Percentiles rank a stretch among this genome's conserved stretches.
Evolutionary conservation across 1,140 invertebrate genomes (phyloP).

Genomic region (Harlomillsia oculata): DNA sequence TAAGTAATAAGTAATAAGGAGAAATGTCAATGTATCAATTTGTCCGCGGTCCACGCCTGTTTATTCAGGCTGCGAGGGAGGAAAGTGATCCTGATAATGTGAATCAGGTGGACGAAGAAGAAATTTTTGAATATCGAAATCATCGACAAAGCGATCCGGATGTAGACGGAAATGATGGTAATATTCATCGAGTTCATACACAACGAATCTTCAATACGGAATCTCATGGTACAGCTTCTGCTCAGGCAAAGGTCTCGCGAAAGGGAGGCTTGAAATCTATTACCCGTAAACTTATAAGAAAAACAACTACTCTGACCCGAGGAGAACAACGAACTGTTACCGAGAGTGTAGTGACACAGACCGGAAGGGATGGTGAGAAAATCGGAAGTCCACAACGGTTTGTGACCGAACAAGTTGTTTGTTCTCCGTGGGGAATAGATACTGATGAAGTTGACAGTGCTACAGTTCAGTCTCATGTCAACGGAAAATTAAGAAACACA

Average conservation of each 20-base stretch:
- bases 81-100: conserved; percentile 49
- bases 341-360: conserved; percentile 52
- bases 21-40: conserved; percentile 42
- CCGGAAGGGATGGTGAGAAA: conserved; percentile 35
- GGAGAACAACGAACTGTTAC: conserved; percentile 68
- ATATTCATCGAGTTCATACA: conserved; percentile 64
- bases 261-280: conserved; percentile 54
- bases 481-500: too few species aligned
- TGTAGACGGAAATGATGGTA: conserved; percentile 38
- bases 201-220: conserved; percentile 72
- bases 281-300: conserved; percentile 74
- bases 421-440: conserved; percentile 35
- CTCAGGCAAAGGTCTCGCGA: conserved; percentile 60
- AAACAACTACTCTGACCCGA: conserved; percentile 77
- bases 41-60: conserved; percentile 53
- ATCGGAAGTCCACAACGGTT: conserved; percentile 13
- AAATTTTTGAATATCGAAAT: conserved; percentile 37
- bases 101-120: conserved; percentile 36
- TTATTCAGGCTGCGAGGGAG: conserved; percentile 66
- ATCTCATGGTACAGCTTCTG: conserved; percentile 52
- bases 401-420: conserved; percentile 30
- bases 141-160: too few species aligned
- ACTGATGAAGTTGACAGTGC: too few species aligned
- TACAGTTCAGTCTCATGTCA: too few species aligned
- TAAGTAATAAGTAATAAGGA: not conserved